These are phyloP conservation scores for Paramisgurnus dabryanus DNA, from an alignment of 2,113 vertebrate genomes.

Conservation along the genomic window DNA sequence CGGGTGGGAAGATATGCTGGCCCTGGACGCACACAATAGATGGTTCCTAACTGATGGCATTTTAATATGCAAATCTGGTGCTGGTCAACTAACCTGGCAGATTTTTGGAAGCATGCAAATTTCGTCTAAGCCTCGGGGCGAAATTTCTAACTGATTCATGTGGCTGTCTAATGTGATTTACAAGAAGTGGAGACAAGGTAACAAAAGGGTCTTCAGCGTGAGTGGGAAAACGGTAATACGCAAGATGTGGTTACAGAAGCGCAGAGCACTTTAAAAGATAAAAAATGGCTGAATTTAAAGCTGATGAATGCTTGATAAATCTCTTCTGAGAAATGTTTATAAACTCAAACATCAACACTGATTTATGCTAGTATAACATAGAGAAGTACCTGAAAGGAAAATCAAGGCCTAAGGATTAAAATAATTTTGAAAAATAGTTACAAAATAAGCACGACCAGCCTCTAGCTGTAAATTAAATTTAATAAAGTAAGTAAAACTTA, in stretches of 20 bases:
- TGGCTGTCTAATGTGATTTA: slow-evolving; percentile 14
- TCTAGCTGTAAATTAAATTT: too few species aligned
- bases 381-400: neutral
- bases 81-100: slow-evolving; percentile 15
- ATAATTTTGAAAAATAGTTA: too few species aligned
- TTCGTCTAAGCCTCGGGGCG: neutral
- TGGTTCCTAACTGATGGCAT: slow-evolving; percentile 21
- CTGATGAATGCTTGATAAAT: slow-evolving; percentile 10
- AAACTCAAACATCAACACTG: neutral
- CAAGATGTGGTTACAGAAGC: slow-evolving; percentile 26
- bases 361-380: neutral
- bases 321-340: slow-evolving; percentile 4
- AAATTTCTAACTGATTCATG: slow-evolving; percentile 24
- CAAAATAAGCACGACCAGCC: too few species aligned
- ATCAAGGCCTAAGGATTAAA: too few species aligned
- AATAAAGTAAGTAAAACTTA: too few species aligned
- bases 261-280: slow-evolving; percentile 28
- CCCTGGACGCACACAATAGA: slow-evolving; percentile 1
- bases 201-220: neutral
- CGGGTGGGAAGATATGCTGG: slow-evolving; percentile 17
- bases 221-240: neutral
- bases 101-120: slow-evolving; percentile 22
- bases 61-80: slow-evolving; percentile 23
- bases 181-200: neutral
- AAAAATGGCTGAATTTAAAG: slow-evolving; percentile 2